Conservation (phyloP, 1,140 invertebrate species). For the Laupala kohalensis region DNA sequence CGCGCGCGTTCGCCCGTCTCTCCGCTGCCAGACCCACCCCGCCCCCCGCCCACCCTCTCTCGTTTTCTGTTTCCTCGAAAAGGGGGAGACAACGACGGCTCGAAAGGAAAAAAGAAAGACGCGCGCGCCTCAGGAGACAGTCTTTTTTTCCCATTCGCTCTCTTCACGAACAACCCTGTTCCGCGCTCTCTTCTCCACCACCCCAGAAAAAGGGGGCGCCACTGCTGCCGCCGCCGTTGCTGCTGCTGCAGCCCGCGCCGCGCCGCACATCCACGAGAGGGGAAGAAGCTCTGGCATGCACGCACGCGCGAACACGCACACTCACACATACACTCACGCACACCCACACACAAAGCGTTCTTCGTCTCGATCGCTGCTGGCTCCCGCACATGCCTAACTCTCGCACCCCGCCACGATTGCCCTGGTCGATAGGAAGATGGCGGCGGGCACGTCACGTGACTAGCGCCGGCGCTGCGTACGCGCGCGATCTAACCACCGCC, state of each 20-base stretch:
- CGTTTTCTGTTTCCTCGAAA: neutral
- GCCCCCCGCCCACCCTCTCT: neutral
- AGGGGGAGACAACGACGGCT: neutral
- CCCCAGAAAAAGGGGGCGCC: too few species aligned
- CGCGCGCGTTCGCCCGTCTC: neutral
- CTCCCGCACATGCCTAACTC: neutral
- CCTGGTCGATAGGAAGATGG: too few species aligned
- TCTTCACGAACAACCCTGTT: too few species aligned
- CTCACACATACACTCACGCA: neutral
- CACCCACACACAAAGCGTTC: neutral
- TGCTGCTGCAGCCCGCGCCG: conserved; percentile 1
- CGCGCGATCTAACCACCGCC: too few species aligned
- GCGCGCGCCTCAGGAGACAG: neutral
- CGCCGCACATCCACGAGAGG: neutral
- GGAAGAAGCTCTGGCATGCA: neutral
- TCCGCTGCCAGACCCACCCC: neutral
- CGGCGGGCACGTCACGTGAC: too few species aligned
- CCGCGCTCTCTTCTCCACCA: too few species aligned
- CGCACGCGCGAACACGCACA: conserved; percentile 2
- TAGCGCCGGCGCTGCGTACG: too few species aligned
- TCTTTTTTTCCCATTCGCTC: conserved; percentile 4
- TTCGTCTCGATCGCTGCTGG: neutral
- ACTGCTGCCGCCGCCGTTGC: neutral
- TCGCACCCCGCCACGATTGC: too few species aligned
- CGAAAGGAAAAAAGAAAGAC: neutral